Percentiles rank a stretch among this genome's conserved stretches.
These are phyloP conservation scores for Nephrotoma flavescens DNA, from an alignment of 2,888 invertebrate species.

Conservation along the genomic window DNA sequence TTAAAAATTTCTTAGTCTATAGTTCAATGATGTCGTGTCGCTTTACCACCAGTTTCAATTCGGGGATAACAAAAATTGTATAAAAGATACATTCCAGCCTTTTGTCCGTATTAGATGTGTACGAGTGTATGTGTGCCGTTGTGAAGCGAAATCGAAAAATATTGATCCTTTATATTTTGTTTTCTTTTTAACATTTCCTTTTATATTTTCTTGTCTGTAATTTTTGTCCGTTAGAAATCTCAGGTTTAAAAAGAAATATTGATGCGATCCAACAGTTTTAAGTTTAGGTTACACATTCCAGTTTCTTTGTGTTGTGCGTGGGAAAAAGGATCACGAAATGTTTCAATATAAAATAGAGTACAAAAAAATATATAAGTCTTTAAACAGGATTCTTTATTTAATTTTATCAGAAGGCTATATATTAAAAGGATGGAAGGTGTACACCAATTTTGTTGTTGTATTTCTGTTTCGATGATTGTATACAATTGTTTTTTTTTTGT, in stretches of 20 bases:
- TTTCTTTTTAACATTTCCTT: background rate
- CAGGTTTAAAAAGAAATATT: background rate
- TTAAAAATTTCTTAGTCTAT: background rate
- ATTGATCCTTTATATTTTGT: background rate
- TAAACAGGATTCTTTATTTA: background rate
- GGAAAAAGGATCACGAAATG: background rate
- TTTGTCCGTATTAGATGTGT: background rate
- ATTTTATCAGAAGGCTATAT: background rate
- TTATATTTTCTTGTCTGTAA: background rate
- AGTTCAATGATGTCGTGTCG: background rate
- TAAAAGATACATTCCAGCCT: background rate
- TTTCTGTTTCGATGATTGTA: background rate
- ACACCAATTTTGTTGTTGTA: background rate
- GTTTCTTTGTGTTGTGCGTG: background rate
- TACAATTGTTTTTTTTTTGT: background rate
- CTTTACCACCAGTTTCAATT: background rate
- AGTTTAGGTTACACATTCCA: background rate
- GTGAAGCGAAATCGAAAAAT: background rate
- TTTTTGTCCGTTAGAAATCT: background rate
- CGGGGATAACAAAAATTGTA: background rate
- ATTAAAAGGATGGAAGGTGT: background rate
- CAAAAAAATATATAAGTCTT: background rate
- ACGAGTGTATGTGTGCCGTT: background rate
- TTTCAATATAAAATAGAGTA: background rate
- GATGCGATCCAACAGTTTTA: background rate